Percentiles rank a stretch among this genome's conserved stretches.
Evolutionary conservation across 2,888 invertebrate species (phyloP).

Genomic region (Stegophylla sp.): DNA sequence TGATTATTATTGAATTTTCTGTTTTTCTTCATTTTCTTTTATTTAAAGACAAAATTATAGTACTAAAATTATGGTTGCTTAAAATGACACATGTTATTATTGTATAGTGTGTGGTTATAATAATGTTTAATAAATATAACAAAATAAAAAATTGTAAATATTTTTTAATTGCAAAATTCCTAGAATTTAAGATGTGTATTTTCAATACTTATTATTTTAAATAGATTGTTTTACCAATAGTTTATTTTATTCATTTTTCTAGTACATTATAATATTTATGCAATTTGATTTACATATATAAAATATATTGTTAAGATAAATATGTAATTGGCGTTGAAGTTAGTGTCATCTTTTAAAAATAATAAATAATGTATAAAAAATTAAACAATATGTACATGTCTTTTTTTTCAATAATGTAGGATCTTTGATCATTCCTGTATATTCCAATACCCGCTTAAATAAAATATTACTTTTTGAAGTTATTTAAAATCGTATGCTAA

Average conservation of each 20-base stretch:
- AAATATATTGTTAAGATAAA: slow-evolving; percentile 50
- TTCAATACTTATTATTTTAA: slow-evolving; percentile 35
- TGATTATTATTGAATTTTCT: slow-evolving; percentile 17
- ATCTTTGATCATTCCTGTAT: neutral
- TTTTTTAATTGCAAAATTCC: slow-evolving; percentile 25
- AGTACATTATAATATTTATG: slow-evolving; percentile 45
- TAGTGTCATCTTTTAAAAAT: slow-evolving; percentile 39
- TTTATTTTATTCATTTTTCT: slow-evolving; percentile 53
- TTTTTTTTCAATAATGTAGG: slow-evolving; percentile 43
- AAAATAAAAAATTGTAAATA: slow-evolving; percentile 51
- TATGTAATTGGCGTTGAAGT: slow-evolving; percentile 34
- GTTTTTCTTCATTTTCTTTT: slow-evolving; percentile 35
- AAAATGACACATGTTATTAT: slow-evolving; percentile 7
- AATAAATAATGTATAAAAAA: slow-evolving; percentile 46
- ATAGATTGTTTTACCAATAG: slow-evolving; percentile 52
- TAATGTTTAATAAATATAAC: slow-evolving; percentile 1
- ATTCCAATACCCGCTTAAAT: neutral
- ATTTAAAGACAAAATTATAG: slow-evolving; percentile 30
- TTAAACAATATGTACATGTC: slow-evolving; percentile 54
- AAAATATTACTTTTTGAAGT: slow-evolving; percentile 24
- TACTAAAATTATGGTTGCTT: slow-evolving; percentile 9
- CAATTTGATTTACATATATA: slow-evolving; percentile 46
- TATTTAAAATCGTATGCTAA: slow-evolving; percentile 81
- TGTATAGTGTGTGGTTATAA: slow-evolving; percentile 10
- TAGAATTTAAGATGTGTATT: slow-evolving; percentile 45